Base-by-base conservation (phyloP, 2,797 vertebrate genomes). In the Enteromius unitaeniatus region DNA sequence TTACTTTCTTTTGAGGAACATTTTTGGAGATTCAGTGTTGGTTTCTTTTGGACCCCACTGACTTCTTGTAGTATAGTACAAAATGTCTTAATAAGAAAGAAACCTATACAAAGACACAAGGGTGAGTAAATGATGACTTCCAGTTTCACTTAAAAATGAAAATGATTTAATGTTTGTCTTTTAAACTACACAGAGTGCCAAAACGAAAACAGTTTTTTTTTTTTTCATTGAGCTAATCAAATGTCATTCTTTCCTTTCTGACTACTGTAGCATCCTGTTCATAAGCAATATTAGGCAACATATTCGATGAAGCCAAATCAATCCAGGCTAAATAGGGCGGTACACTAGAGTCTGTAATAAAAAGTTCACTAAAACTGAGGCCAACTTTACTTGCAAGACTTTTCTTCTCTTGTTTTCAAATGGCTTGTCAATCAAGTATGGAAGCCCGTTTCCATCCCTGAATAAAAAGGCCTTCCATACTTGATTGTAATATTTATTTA, bases 201-300 rank as follows among this genome's bases (percentile, higher is more conserved):
- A 40, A 45, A 45, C 3, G 11, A 11, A 42, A 45, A 53, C 28
- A 6, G 4, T 4, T n/a, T 3, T 40, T n/a, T 3, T 58, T 14
- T 31, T 47, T 47, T 23, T 1, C 1, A 42, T 21, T 45, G 45
- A 74, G 7, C 6, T 34, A 75, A 53, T n/a, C 17, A n/a, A 9
- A 69, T 75, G 51, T 10, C 21, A 0, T 55, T 31, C 13, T 51
- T 67, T 53, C 7, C 15, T 42, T 55, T 8, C 14, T 79, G 21
- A 14, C 34, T 40, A 64, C 42, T 74, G 55, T 74, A 82, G 69
- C 79, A 47, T 81, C 21, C 40, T 73, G 19, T 47, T 81, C 68
- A 47, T 11, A 34, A 81, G 79, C 80, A 82, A 64, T 81, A 82
- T 42, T 64, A 37, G 23, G 21, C 51, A 10, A n/a, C 49, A 45